Conservation (phyloP, 2,888 invertebrate species). For the Isotomurus palustris region DNA sequence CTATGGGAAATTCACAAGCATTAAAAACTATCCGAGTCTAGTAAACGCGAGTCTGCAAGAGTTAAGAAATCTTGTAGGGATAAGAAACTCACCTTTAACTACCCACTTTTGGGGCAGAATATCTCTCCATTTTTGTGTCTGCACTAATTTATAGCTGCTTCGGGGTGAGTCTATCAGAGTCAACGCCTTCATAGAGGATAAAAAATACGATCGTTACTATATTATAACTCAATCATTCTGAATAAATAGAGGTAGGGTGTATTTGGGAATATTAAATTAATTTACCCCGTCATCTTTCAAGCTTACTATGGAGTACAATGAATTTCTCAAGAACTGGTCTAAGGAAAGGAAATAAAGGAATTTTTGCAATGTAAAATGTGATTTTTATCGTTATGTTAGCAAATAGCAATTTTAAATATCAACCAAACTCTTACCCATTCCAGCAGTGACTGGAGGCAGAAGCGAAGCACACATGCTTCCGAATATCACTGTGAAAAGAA, state of each 20-base stretch:
- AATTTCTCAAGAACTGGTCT: constrained; percentile 25
- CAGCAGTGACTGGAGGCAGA: constrained; percentile 9
- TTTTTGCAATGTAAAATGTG: background rate
- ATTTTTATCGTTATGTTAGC: background rate
- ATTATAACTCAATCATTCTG: background rate
- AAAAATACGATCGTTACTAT: background rate
- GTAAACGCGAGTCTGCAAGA: background rate
- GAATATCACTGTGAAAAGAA: no score
- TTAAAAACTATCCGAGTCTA: no score
- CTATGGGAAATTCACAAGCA: constrained; percentile 14
- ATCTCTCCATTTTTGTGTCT: constrained; percentile 17
- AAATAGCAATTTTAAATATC: background rate
- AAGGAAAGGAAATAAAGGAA: constrained; percentile 1
- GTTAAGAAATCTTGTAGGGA: background rate
- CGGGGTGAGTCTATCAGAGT: constrained; percentile 16
- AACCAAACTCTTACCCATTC: constrained; percentile 22
- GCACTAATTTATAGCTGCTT: constrained; percentile 24
- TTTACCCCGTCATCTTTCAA: constrained; percentile 26
- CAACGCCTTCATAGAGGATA: constrained; percentile 13
- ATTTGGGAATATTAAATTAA: background rate
- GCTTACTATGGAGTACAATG: constrained; percentile 29
- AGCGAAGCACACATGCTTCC: no score
- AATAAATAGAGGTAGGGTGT: background rate
- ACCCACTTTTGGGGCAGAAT: constrained; percentile 24
- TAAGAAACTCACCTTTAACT: constrained; percentile 16